These are phyloP conservation scores for Craterocephalus amniculus DNA, from an alignment of 2,797 vertebrate species.

Conservation along the genomic window DNA sequence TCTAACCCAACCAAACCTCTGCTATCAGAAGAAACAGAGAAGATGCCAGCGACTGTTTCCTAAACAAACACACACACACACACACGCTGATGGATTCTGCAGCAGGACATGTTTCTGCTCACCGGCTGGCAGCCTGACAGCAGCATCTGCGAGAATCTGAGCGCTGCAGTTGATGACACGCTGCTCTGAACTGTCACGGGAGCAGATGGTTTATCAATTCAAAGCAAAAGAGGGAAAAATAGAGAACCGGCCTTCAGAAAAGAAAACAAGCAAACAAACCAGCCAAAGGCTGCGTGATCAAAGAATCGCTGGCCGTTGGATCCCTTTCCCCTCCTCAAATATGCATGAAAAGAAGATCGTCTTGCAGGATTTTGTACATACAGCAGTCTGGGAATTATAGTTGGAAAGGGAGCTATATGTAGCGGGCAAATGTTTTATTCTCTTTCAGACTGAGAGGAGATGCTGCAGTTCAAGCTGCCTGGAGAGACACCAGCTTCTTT, in stretches of 20 bases:
- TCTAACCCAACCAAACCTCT: too few relatives aligned
- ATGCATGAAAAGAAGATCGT: constrained; percentile 42
- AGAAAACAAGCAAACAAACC: constrained; percentile 42
- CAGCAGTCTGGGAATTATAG: constrained; percentile 27
- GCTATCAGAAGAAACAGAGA: not conserved
- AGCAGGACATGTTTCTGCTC: constrained; percentile 32
- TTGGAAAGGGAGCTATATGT: constrained; percentile 25
- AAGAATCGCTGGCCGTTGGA: constrained; percentile 44
- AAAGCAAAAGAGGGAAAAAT: constrained; percentile 37
- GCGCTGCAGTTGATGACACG: constrained; percentile 47
- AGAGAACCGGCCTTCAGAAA: constrained; percentile 22
- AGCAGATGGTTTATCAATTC: constrained; percentile 74
- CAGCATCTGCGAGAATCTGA: constrained; percentile 62
- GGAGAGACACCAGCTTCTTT: constrained; percentile 25
- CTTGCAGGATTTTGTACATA: constrained; percentile 27
- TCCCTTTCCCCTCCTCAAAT: constrained; percentile 41
- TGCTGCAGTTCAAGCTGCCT: constrained; percentile 20
- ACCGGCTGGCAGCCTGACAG: constrained; percentile 67
- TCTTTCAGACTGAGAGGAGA: constrained; percentile 55
- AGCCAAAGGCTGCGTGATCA: constrained; percentile 38
- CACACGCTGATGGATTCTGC: constrained; percentile 19
- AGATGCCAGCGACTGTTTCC: constrained; percentile 15
- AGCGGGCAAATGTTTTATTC: constrained; percentile 64
- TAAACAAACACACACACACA: not conserved
- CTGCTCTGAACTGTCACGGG: constrained; percentile 62